Evolutionary conservation across 2,888 invertebrate genomes (phyloP).

Genomic region (Anodontia alba): DNA sequence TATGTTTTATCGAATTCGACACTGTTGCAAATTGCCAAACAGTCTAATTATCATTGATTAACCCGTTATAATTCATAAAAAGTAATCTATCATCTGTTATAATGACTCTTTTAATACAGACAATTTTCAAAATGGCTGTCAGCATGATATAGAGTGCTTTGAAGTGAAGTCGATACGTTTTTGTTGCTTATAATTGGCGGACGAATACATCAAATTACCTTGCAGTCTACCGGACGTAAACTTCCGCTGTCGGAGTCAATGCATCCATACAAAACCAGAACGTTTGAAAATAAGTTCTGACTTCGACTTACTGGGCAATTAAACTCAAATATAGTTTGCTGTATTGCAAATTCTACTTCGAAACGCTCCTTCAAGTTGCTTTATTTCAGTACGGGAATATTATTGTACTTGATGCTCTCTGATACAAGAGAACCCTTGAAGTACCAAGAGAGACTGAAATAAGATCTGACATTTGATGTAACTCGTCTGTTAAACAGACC

Average conservation of each 20-base stretch:
- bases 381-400: too few relatives aligned
- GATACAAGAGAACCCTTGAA: too few relatives aligned
- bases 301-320: too few relatives aligned
- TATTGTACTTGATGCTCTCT: too few relatives aligned
- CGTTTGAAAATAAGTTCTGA: too few relatives aligned
- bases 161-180: not conserved
- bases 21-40: not conserved
- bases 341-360: too few relatives aligned
- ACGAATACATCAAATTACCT: not conserved
- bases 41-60: not conserved
- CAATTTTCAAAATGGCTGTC: not conserved
- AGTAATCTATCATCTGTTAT: not conserved
- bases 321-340: too few relatives aligned
- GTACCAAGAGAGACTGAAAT: too few relatives aligned
- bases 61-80: not conserved
- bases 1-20: not conserved
- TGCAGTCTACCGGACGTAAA: not conserved
- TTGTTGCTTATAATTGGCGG: not conserved
- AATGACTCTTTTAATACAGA: not conserved
- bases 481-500: too few relatives aligned
- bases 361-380: too few relatives aligned
- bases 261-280: not conserved
- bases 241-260: not conserved
- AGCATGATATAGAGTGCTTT: not conserved
- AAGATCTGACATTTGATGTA: too few relatives aligned